Percentiles rank a stretch among this genome's conserved stretches.
Conservation (phyloP, 2,888 invertebrate genomes). For the Synanthedon myopaeformis region DNA sequence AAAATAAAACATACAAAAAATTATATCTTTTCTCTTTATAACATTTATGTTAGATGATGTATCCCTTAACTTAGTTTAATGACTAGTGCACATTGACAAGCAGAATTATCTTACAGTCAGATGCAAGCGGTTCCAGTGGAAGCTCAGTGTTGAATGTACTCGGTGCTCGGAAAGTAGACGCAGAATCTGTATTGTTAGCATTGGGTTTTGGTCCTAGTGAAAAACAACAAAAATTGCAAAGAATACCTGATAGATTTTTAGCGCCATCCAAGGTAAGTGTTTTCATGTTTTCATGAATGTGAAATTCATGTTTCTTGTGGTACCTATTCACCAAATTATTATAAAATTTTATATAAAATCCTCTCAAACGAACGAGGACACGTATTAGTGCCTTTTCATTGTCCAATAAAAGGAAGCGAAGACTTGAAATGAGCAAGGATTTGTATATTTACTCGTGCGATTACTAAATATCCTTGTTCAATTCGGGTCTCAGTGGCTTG, state of each 20-base stretch:
- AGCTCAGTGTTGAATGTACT: constrained; percentile 88
- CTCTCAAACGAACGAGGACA: no score
- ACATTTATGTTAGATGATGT: neutral
- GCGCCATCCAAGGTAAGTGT: constrained; percentile 79
- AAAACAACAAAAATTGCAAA: constrained; percentile 75
- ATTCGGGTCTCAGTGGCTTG: no score
- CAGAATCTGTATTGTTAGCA: constrained; percentile 86
- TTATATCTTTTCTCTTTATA: neutral
- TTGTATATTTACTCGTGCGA: no score
- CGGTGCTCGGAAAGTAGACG: constrained; percentile 87
- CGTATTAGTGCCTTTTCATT: no score
- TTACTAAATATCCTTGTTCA: no score
- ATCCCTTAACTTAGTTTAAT: neutral
- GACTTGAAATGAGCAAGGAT: no score
- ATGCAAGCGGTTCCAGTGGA: constrained; percentile 63
- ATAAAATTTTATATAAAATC: no score
- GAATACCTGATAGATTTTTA: constrained; percentile 86
- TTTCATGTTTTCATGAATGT: neutral
- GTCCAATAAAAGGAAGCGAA: no score
- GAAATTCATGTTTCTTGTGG: neutral
- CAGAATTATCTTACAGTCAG: constrained; percentile 29
- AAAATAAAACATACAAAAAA: no score
- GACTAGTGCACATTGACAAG: no score
- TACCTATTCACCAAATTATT: no score
- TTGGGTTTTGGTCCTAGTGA: constrained; percentile 83